These are phyloP conservation scores for Emydoidea blandingii DNA, from an alignment of 2,797 vertebrate genomes.

Conservation along the genomic window DNA sequence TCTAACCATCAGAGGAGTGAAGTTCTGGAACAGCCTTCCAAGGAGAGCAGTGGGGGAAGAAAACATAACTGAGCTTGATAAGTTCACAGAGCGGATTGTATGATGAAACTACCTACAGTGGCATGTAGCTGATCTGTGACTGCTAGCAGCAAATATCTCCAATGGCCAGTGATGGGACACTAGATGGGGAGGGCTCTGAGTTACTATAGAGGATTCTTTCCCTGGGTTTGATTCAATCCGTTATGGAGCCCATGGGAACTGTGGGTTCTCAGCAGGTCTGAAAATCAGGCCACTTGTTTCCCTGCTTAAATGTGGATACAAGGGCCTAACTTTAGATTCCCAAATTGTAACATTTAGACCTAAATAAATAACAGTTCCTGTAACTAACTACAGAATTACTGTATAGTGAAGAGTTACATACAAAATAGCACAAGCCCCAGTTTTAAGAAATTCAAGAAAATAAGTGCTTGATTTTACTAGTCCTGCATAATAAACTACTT, in stretches of 20 bases:
- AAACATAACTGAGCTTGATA: no score
- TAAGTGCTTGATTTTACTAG: conserved; percentile 24
- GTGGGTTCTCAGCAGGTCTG: not conserved
- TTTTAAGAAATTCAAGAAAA: conserved; percentile 33
- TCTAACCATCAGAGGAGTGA: no score
- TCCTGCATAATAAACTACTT: conserved; percentile 49
- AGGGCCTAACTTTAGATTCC: not conserved
- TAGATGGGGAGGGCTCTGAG: no score
- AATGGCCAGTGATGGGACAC: no score
- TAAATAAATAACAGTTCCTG: not conserved
- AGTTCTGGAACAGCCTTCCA: no score
- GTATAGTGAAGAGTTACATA: not conserved
- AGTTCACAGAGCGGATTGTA: no score
- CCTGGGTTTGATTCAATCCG: not conserved
- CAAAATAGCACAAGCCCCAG: not conserved
- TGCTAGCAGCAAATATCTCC: no score
- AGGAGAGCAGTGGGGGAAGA: no score
- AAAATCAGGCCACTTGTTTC: not conserved
- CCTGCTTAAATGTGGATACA: not conserved
- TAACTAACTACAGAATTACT: conserved; percentile 5
- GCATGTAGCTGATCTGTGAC: no score
- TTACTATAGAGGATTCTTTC: no score
- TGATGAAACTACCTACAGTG: no score
- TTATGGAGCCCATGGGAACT: not conserved
- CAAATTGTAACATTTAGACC: not conserved